Evolutionary conservation across 1,140 invertebrate genomes (phyloP), one percentile per base, ranked within the genome.

Genomic region (Aphelenchoides avenae): DNA sequence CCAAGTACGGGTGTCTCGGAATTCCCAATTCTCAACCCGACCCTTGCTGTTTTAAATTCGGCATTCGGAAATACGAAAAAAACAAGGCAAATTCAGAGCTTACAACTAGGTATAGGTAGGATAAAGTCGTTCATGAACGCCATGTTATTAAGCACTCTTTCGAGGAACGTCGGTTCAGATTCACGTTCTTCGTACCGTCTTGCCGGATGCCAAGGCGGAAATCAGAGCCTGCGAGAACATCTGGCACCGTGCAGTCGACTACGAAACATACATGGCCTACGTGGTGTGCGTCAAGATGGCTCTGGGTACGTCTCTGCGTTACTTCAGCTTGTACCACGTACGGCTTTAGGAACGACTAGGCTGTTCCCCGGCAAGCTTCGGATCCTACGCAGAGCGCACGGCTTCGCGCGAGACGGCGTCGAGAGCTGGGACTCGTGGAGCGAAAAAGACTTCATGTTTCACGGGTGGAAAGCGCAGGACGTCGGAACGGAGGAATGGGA

Each of bases 191-290:
- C 29, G 59, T 34, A 64, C 67, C 20, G 56, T 69, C 9, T 15
- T 71, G 0, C 68, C 67, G 5, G 60, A 61, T 18, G 67, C 67
- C n/a, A 47, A 40, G n/a, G n/a, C n/a, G n/a, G n/a, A n/a, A n/a
- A n/a, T n/a, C n/a, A n/a, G n/a, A n/a, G n/a, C n/a, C n/a, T 69
- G 67, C 46, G 63, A 70, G 29, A 42, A 40, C 30, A 58, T 73
- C 30, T 69, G 66, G 63, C 64, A 61, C 51, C 55, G 64, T 11
- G 70, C 50, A 4, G 64, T 52, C 2, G 57, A 47, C 15, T 69
- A 69, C 60, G 67, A 69, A 31, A 69, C 33, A n/a, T 69, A 69
- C 52, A 68, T 69, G 63, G 64, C 63, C 11, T 69, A 67, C 41
- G 67, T 69, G 15, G 56, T 49, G 15, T 69, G 67, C 40, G 48